Evolutionary conservation across 1,140 invertebrate species (phyloP).

Genomic region (Ceratitis capitata): DNA sequence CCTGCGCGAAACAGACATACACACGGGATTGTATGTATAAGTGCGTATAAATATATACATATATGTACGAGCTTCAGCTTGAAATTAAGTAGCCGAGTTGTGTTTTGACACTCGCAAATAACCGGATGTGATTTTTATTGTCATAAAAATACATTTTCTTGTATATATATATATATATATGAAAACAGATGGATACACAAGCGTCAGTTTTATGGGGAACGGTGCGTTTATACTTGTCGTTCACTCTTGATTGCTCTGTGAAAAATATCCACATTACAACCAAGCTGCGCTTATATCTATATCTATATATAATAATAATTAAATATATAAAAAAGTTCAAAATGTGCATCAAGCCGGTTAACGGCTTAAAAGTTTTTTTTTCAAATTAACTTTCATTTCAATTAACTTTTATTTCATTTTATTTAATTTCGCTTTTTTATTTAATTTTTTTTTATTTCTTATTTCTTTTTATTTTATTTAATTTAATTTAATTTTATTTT

Average conservation of each 20-base stretch:
- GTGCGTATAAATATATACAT: not conserved
- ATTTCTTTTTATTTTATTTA: no score
- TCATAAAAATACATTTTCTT: not conserved
- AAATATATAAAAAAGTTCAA: no score
- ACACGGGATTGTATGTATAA: not conserved
- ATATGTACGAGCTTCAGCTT: not conserved
- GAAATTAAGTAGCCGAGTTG: not conserved
- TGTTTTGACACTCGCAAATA: not conserved
- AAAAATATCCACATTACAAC: not conserved
- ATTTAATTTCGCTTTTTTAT: no score
- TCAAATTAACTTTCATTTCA: no score
- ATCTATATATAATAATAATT: no score
- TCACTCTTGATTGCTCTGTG: not conserved
- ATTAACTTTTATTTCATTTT: no score
- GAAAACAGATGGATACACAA: not conserved
- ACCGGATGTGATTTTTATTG: conserved; percentile 34
- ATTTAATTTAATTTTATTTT: no score
- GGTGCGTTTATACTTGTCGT: not conserved
- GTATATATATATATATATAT: not conserved
- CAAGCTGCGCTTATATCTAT: not conserved
- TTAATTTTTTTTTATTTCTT: no score
- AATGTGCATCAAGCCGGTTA: no score
- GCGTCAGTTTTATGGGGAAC: not conserved
- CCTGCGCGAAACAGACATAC: not conserved
- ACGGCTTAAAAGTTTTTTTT: no score